Evolutionary conservation across 2,113 vertebrate species (phyloP).

Genomic region (Maccullochella peelii): DNA sequence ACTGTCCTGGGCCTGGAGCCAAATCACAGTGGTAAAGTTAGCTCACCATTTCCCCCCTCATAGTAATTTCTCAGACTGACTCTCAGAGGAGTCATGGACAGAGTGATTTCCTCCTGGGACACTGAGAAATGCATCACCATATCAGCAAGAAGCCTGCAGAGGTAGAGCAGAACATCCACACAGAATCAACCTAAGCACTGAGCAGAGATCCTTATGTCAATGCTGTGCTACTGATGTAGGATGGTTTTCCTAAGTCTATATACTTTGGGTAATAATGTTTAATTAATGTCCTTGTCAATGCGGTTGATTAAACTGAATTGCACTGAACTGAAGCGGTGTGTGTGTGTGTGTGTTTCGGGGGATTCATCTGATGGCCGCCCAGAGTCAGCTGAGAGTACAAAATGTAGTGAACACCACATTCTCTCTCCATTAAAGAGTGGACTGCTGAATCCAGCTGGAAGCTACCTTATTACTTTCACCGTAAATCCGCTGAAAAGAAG

Average conservation of each 20-base stretch:
- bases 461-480: neutral
- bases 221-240: neutral
- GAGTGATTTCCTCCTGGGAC: conserved; percentile 93
- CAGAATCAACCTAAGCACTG: neutral
- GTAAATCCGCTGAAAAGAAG: neutral
- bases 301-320: neutral
- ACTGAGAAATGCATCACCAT: conserved; percentile 88
- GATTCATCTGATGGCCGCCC: neutral
- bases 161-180: neutral
- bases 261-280: neutral
- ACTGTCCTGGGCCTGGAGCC: neutral
- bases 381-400: neutral
- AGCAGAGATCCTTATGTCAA: neutral
- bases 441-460: neutral
- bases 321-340: neutral
- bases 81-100: conserved; percentile 85
- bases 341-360: neutral
- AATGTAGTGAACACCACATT: neutral
- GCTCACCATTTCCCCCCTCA: conserved; percentile 87
- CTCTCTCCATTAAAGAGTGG: neutral
- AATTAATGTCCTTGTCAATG: neutral
- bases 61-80: conserved; percentile 88
- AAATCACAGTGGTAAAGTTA: conserved; percentile 9
- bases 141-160: conserved; percentile 83
- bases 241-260: neutral